Base-by-base conservation (phyloP, 1,140 invertebrate genomes). In the Drosophila triauraria region DNA sequence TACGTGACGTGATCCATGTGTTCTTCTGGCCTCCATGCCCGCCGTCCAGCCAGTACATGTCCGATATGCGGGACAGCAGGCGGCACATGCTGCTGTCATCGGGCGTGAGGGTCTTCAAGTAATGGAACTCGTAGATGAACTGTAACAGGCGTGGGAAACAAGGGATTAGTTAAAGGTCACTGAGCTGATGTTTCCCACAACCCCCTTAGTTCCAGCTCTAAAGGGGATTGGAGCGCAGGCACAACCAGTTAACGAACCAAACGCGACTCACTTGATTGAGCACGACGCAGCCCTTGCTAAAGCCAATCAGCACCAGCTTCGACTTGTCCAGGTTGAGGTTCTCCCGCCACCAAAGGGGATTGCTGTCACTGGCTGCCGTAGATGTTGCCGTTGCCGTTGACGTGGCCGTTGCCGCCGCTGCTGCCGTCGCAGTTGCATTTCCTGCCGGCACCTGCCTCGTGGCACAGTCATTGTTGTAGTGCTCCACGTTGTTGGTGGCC, bases 281-380 rank as follows among this genome's bases (percentile, higher is more conserved):
- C 59, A 98, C 97, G 47, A 97, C 96, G 93, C 97, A 98, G 44
- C 97, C 97, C 94, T 98, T 98, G 92, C 97, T 98, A 92, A 98
- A 98, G 2, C 97, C 97, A 74, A 98, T 94, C 61, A 97, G 91
- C 51, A 93, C 94, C 63, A 97, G 91, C 58, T 94, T 93, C 23
- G 91, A 91, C 74, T 93, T 91, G 63, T 94, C 93, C 42, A 95
- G 83, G 85, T 93, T 90, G n/a, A 93, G 76, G 78, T 93, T 93
- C 57, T 94, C 92, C 25, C 91, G 78, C 93, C 93, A 94, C 93
- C 93, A 94, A 25, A 93, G 56, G 1, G 91, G 92, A 92, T 92
- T 92, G 50, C 74, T 82, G 10, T 92, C 83, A 32, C 59, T 57
- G 32, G 57, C 72, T 27, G 77, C 27, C 25, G 75, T 60, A 17